These are phyloP conservation scores for Drosophila percnosoma DNA, from an alignment of 2,888 invertebrate genomes.

Conservation along the genomic window DNA sequence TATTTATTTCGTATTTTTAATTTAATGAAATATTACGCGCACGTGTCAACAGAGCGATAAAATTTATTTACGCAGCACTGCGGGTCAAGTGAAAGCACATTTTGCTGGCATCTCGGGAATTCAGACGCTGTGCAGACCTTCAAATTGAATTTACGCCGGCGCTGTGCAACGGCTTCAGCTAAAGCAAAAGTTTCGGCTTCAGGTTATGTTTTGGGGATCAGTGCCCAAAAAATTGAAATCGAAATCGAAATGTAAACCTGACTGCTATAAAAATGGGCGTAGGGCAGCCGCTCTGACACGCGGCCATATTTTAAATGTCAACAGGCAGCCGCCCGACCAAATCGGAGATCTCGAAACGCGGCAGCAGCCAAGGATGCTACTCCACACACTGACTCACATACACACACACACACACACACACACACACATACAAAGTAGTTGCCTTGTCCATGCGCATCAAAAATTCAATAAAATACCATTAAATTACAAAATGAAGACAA, in stretches of 20 bases:
- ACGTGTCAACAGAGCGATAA: slow-evolving; percentile 77
- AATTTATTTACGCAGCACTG: slow-evolving; percentile 83
- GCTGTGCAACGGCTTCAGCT: slow-evolving; percentile 14
- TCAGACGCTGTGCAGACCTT: slow-evolving; percentile 62
- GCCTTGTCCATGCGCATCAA: slow-evolving; percentile 72
- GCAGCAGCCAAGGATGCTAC: slow-evolving; percentile 54
- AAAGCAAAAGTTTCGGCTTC: slow-evolving; percentile 5
- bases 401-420: neutral
- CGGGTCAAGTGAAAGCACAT: slow-evolving; percentile 84
- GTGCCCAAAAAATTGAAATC: slow-evolving; percentile 62
- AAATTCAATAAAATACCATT: slow-evolving; percentile 83
- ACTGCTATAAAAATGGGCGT: slow-evolving; percentile 81
- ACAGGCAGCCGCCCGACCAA: slow-evolving; percentile 51
- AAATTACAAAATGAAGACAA: slow-evolving; percentile 82
- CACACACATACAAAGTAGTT: slow-evolving; percentile 18
- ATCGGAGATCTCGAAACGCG: slow-evolving; percentile 12
- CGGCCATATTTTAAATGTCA: slow-evolving; percentile 83
- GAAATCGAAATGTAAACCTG: slow-evolving; percentile 78
- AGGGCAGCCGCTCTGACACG: slow-evolving; percentile 82
- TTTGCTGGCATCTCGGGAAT: slow-evolving; percentile 68
- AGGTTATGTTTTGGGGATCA: slow-evolving; percentile 27
- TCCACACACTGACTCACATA: slow-evolving; percentile 1
- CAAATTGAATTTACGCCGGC: slow-evolving; percentile 77
- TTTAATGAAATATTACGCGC: slow-evolving; percentile 79
- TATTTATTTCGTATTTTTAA: slow-evolving; percentile 43